These are phyloP conservation scores for Coendou prehensilis DNA, from an alignment of 2,797 vertebrate species.

Conservation along the genomic window DNA sequence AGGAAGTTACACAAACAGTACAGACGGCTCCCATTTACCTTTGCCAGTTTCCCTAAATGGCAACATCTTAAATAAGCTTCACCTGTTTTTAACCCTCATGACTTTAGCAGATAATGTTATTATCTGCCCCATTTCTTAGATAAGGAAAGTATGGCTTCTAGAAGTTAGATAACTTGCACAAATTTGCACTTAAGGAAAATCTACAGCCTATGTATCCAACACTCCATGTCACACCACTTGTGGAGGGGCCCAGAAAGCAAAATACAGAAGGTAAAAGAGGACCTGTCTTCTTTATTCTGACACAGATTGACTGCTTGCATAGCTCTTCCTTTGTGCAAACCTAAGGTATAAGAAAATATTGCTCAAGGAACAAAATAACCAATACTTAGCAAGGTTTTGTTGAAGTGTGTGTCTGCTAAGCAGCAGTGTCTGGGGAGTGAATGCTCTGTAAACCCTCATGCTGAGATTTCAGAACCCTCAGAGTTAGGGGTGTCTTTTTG, in stretches of 20 bases:
- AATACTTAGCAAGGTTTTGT: background rate
- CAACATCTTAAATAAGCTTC: background rate
- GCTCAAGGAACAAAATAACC: background rate
- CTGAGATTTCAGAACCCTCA: background rate
- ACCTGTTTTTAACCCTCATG: background rate
- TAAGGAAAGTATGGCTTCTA: background rate
- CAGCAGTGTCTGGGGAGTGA: too few species aligned
- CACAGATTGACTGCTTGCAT: background rate
- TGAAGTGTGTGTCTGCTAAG: background rate
- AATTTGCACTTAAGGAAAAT: background rate
- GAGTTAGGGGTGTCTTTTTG: background rate
- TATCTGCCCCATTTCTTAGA: background rate
- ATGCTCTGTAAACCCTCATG: background rate
- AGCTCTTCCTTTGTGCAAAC: background rate
- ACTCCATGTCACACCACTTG: rapidly evolving
- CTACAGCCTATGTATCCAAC: background rate
- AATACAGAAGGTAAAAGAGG: rapidly evolving
- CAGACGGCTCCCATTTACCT: background rate
- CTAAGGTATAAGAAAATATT: background rate
- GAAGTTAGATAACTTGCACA: background rate
- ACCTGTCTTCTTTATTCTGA: rapidly evolving
- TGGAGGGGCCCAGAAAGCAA: background rate
- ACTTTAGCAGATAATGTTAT: background rate
- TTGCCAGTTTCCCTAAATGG: background rate
- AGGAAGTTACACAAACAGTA: background rate